These are phyloP conservation scores for Apamea anceps DNA, from an alignment of 2,888 invertebrate genomes.

Conservation along the genomic window DNA sequence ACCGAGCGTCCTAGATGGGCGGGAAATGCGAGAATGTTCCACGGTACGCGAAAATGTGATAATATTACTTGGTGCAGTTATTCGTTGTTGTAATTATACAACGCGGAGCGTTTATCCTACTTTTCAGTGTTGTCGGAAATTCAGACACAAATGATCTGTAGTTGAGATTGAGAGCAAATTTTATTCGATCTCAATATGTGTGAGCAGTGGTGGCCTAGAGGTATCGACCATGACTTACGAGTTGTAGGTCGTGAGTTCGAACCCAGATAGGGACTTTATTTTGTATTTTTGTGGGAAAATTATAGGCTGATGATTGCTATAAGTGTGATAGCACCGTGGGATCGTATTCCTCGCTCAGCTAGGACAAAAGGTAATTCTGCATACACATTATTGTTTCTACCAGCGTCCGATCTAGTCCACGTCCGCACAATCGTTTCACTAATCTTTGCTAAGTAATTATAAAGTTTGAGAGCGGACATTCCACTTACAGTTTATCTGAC, in stretches of 20 bases:
- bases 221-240: neutral
- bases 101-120: neutral
- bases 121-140: neutral
- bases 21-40: conserved; percentile 30
- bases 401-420: conserved; percentile 29
- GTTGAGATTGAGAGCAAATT: neutral
- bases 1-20: conserved; percentile 19
- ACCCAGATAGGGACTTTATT: neutral
- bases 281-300: neutral
- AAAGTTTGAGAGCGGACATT: conserved; percentile 58
- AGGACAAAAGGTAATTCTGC: neutral
- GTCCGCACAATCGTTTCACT: conserved; percentile 35
- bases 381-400: conserved; percentile 40
- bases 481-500: conserved; percentile 43
- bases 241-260: neutral
- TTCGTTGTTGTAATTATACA: conserved; percentile 28
- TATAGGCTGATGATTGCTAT: neutral
- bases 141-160: neutral
- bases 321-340: neutral
- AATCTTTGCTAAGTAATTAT: conserved; percentile 64
- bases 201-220: neutral
- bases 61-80: conserved; percentile 7
- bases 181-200: neutral
- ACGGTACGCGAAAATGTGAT: conserved; percentile 26
- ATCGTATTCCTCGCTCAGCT: neutral